Base-by-base conservation (phyloP, 2,797 vertebrate genomes). In the Paguma larvata region DNA sequence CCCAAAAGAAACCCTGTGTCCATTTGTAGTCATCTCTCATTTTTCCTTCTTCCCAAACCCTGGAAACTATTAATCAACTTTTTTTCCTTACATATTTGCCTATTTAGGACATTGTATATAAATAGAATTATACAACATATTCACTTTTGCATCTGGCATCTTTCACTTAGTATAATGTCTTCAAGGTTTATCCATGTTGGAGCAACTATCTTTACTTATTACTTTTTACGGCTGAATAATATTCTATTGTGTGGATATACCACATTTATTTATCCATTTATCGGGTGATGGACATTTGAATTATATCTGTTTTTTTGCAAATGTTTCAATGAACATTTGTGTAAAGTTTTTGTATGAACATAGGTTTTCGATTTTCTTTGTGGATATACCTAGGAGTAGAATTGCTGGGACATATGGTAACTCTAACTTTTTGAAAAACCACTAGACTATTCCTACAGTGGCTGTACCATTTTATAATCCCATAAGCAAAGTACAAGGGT, bases 331-430 rank as follows among this genome's bases (percentile, higher is more conserved):
- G 67, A 83, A 68, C 62, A 48, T 19, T 92, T 27, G 12, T 90
- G 11, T 53, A 80, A 15, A 73, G 46, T 48, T 75, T 90, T 91
- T 82, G 8, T 83, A n/a, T 44, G 15, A 91, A 72, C n/a, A 70
- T 51, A 75, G 53, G 25, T 86, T 89, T 87, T 87, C 41, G 59
- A 6, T 91, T 86, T 93, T 96, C 44, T 73, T 84, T 72, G 34
- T 3, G 4, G 7, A 80, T 75, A 59, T 19, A 63, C 34, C 32
- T 59, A 63, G 25, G 8, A 34, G n/a, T 34, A n/a, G 5, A 92
- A 72, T 44, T 82, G 5, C 44, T 34, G 41, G 51, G 25, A 70
- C 79, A 86, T 53, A n/a, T 89, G 63, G 15, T 48, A 85, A 83
- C 21, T 89, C 30, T 15, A 75, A 38, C 44, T 41, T 89, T 75